Conservation (phyloP, 2,888 invertebrate genomes). For the Cataglyphis albicans region DNA sequence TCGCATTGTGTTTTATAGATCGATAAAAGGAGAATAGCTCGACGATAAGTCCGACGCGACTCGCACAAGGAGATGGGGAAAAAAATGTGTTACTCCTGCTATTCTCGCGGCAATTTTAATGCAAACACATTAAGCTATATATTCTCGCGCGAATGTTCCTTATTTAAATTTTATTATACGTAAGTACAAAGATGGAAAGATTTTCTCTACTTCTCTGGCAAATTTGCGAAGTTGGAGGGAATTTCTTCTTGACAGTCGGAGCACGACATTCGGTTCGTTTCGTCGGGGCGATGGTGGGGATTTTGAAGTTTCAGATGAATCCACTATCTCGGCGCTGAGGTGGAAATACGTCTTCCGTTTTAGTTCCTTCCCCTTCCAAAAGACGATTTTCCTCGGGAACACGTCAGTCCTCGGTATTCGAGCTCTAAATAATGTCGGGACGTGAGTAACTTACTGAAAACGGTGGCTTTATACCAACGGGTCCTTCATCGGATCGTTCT, state of each 20-base stretch:
- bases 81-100: neutral
- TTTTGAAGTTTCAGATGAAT: constrained; percentile 67
- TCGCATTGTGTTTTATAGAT: constrained; percentile 41
- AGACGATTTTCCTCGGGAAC: constrained; percentile 69
- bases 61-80: neutral
- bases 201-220: neutral
- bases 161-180: constrained; percentile 23
- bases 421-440: constrained; percentile 74
- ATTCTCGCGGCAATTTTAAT: neutral
- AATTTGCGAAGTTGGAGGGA: constrained; percentile 30
- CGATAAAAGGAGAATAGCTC: constrained; percentile 47
- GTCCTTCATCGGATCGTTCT: constrained; percentile 59
- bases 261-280: constrained; percentile 58
- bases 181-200: neutral
- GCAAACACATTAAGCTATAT: neutral
- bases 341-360: constrained; percentile 63
- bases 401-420: constrained; percentile 70
- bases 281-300: constrained; percentile 27
- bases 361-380: constrained; percentile 27
- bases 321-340: constrained; percentile 59
- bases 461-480: constrained; percentile 62
- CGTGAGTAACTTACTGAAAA: constrained; percentile 75
- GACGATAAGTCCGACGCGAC: constrained; percentile 40
- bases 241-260: constrained; percentile 50
- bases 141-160: constrained; percentile 6